Base-by-base conservation (phyloP, 1,140 invertebrate genomes). In the Calephelis virginiensis region DNA sequence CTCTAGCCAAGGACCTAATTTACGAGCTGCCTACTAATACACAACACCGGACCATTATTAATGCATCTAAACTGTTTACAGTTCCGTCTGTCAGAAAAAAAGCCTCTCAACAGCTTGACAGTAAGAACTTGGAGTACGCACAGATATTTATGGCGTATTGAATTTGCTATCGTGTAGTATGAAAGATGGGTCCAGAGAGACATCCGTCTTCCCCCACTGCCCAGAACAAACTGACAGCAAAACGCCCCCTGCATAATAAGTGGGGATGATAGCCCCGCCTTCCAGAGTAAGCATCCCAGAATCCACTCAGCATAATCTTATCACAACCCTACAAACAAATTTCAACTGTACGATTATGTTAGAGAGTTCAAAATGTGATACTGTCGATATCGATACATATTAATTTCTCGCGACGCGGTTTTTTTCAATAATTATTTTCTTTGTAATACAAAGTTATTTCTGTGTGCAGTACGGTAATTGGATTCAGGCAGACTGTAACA, bases 201-300 rank as follows among this genome's bases (percentile, higher is more conserved):
- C 85, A 88, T 90, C 85, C 82, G 77, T 88, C 87, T 83, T 77
- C 84, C 84, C 87, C 87, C 85, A 84, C 87, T 75, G 81, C 78
- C 40, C 70, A 66, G 3, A 63, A 48, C 43, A 70, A 74, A 89
- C 83, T 86, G 84, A 76, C 80, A 69, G 66, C 70, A 66, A 72
- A 63, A 66, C 81, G 79, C 74, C 80, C 82, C 64, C 61, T 28
- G 14, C 8, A 8, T 1, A 1, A 13, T 10, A 46, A 66, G 71
- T 79, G 70, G 81, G 82, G 83, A 78, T 69, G 49, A 43, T 69
- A 40, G 73, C 85, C 49, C 82, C 87, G 82, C 87, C 87, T 68
- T 77, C 45, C 67, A 28, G 48, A 63, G 65, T 72, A 68, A 68
- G 64, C 65, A 59, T 48, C 61, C 59, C 43, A n/a, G 64, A 60